Evolutionary conservation across 2,113 vertebrate species (phyloP).

Genomic region (Poeciliopsis turrubarensis): DNA sequence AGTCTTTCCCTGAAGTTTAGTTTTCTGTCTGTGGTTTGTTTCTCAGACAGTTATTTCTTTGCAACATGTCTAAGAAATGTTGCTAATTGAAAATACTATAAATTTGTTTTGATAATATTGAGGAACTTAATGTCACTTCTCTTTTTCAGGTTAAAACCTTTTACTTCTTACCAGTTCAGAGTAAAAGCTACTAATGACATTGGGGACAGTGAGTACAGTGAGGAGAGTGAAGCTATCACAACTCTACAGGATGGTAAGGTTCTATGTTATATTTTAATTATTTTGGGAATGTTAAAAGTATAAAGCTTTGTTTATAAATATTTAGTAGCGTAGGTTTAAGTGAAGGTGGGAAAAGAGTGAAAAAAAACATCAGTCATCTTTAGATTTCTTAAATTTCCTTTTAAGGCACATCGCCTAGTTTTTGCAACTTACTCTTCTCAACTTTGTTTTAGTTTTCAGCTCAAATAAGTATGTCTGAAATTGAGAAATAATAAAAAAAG

Average conservation of each 20-base stretch:
- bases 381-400: too few relatives aligned
- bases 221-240: constrained; percentile 93
- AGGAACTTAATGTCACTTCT: constrained; percentile 27
- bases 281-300: background rate
- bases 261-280: background rate
- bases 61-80: background rate
- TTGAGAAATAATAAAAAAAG: too few relatives aligned
- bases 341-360: too few relatives aligned
- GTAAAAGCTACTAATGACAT: constrained; percentile 97
- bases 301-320: too few relatives aligned
- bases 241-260: constrained; percentile 93
- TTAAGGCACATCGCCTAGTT: too few relatives aligned
- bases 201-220: constrained; percentile 95
- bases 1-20: background rate
- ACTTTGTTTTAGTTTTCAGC: too few relatives aligned
- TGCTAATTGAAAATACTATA: too few relatives aligned
- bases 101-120: constrained; percentile 12
- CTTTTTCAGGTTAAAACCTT: constrained; percentile 89
- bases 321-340: too few relatives aligned
- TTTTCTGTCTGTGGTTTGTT: background rate
- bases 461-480: too few relatives aligned
- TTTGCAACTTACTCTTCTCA: too few relatives aligned
- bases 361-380: too few relatives aligned
- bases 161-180: constrained; percentile 97
- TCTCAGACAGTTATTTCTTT: background rate